Conservation (phyloP, 2,888 invertebrate species). For the Sialis fuliginosa region DNA sequence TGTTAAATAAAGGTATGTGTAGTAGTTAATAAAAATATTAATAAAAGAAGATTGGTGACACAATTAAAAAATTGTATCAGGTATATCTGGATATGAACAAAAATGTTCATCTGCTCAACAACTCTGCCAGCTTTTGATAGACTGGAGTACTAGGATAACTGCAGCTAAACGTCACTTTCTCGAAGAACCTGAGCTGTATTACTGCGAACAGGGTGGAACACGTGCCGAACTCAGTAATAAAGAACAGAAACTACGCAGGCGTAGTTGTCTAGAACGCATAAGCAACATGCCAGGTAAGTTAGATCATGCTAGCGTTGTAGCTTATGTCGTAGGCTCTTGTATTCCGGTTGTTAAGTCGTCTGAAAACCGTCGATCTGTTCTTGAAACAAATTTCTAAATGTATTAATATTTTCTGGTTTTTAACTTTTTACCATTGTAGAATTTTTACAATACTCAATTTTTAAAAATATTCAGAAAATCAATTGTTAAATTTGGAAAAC, state of each 20-base stretch:
- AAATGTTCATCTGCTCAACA: conserved; percentile 42
- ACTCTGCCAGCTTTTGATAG: conserved; percentile 52
- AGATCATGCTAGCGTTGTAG: conserved; percentile 74
- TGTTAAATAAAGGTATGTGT: conserved; percentile 38
- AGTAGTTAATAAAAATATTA: no score
- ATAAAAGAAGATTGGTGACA: no score
- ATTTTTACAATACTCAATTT: no score
- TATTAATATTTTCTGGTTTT: no score
- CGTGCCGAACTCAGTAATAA: conserved; percentile 38
- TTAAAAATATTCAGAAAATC: no score
- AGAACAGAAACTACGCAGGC: conserved; percentile 48
- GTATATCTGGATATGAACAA: conserved; percentile 38
- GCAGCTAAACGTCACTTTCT: conserved; percentile 65
- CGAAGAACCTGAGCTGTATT: conserved; percentile 66
- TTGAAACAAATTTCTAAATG: neutral
- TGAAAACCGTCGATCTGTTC: conserved; percentile 8
- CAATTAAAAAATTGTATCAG: no score
- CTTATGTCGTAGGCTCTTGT: conserved; percentile 49
- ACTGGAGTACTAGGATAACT: conserved; percentile 64
- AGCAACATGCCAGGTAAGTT: conserved; percentile 63
- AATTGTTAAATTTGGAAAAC: no score
- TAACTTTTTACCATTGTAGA: no score
- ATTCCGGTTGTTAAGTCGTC: neutral
- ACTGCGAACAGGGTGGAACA: conserved; percentile 33
- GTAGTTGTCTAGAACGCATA: conserved; percentile 54